These are phyloP conservation scores for Pharmacophagus antenor DNA, from an alignment of 2,888 invertebrate species.

Conservation along the genomic window DNA sequence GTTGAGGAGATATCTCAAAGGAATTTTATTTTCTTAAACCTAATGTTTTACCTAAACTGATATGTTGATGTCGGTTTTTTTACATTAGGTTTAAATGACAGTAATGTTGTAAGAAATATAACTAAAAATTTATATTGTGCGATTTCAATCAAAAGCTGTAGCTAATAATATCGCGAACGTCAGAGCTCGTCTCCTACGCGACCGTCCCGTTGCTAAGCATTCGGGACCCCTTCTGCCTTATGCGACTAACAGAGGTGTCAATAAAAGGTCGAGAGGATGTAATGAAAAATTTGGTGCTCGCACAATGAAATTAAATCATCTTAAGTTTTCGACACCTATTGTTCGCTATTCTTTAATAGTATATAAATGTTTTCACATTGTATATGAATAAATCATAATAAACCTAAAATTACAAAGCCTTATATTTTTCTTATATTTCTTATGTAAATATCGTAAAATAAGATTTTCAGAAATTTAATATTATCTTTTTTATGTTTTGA, in stretches of 20 bases:
- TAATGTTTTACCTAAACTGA: not conserved
- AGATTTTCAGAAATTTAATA: too few species aligned
- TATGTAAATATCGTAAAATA: too few species aligned
- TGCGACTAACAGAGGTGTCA: slow-evolving; percentile 33
- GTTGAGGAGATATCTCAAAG: not conserved
- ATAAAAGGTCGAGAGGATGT: slow-evolving; percentile 22
- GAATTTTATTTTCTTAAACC: not conserved
- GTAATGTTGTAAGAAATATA: not conserved
- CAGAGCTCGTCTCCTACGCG: slow-evolving; percentile 39
- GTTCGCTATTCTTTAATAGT: too few species aligned
- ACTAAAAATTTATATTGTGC: not conserved
- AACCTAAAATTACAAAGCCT: too few species aligned
- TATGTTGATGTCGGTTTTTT: not conserved
- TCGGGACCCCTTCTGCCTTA: slow-evolving; percentile 37
- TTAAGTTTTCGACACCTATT: not conserved
- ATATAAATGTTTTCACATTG: too few species aligned
- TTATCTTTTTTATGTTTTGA: too few species aligned
- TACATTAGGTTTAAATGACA: not conserved
- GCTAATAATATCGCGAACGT: slow-evolving; percentile 37
- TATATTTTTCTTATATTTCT: too few species aligned
- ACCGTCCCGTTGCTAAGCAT: slow-evolving; percentile 53
- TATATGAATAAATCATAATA: too few species aligned
- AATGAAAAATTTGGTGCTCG: slow-evolving; percentile 19
- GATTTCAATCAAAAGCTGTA: slow-evolving; percentile 38
- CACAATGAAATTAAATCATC: slow-evolving; percentile 2